A percentile compares a stretch with the other conserved stretches of the same genome.
Conservation (phyloP, 2,888 invertebrate species). For the Stratiomys singularior region DNA sequence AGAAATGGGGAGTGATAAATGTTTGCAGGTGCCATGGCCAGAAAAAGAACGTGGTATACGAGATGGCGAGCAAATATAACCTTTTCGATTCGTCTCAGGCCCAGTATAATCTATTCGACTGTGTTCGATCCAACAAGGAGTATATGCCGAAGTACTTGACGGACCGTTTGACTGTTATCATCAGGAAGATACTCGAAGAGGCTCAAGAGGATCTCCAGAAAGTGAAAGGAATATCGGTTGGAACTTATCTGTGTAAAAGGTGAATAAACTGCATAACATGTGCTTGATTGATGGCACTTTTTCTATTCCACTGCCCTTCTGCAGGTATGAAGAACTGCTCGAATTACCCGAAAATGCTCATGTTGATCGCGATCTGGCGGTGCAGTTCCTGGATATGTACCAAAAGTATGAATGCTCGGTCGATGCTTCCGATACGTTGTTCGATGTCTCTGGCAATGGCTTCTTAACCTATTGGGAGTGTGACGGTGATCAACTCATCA, state of each 20-base stretch:
- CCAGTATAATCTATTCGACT: conserved; percentile 59
- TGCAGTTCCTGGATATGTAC: conserved; percentile 71
- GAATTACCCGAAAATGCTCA: conserved; percentile 58
- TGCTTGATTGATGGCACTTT: background rate
- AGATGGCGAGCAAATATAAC: conserved; percentile 64
- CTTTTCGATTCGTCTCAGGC: conserved; percentile 58
- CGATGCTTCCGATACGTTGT: conserved; percentile 74
- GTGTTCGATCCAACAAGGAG: conserved; percentile 62
- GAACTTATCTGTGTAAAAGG: conserved; percentile 58
- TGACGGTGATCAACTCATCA: conserved; percentile 75
- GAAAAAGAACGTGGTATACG: conserved; percentile 70
- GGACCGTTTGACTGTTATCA: conserved; percentile 60
- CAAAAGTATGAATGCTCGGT: conserved; percentile 66
- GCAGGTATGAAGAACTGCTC: conserved; percentile 55
- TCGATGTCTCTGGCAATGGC: conserved; percentile 74
- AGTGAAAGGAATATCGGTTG: conserved; percentile 61
- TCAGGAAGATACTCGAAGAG: conserved; percentile 61
- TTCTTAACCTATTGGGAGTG: conserved; percentile 73
- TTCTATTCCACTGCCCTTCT: conserved; percentile 3
- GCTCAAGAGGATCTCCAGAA: conserved; percentile 58
- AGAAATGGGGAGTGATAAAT: background rate
- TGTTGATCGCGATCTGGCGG: conserved; percentile 63
- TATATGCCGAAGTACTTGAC: conserved; percentile 61
- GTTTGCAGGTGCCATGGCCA: conserved; percentile 74
- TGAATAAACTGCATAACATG: conserved; percentile 46